Evolutionary conservation across 2,888 invertebrate species (phyloP).

Genomic region (Electrophaes corylata): DNA sequence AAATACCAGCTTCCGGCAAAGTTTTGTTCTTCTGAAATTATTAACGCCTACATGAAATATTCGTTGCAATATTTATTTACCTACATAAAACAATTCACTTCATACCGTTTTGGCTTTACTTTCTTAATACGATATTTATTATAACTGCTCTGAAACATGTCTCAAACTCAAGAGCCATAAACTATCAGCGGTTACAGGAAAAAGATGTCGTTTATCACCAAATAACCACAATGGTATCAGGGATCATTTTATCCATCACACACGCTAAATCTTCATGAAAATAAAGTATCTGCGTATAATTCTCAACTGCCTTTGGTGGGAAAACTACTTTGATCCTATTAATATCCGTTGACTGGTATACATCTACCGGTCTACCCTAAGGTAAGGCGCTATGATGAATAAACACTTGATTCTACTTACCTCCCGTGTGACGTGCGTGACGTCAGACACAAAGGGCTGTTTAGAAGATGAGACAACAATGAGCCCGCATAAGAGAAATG

Average conservation of each 20-base stretch:
- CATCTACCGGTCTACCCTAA: slow-evolving; percentile 21
- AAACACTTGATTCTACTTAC: slow-evolving; percentile 64
- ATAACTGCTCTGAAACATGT: slow-evolving; percentile 8
- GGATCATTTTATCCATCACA: slow-evolving; percentile 49
- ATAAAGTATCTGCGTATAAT: slow-evolving; percentile 55
- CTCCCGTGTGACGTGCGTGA: slow-evolving; percentile 40
- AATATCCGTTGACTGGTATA: slow-evolving; percentile 59
- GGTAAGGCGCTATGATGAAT: slow-evolving; percentile 46
- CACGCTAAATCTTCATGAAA: slow-evolving; percentile 63
- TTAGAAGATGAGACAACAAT: slow-evolving; percentile 63
- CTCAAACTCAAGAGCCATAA: slow-evolving; percentile 34
- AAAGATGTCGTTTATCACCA: slow-evolving; percentile 50
- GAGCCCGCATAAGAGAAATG: slow-evolving; percentile 64
- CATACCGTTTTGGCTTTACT: slow-evolving; percentile 3
- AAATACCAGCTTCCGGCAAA: slow-evolving; percentile 45
- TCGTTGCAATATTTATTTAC: slow-evolving; percentile 10
- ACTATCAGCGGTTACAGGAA: slow-evolving; percentile 30
- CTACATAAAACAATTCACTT: background rate
- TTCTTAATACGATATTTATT: background rate
- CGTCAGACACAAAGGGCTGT: slow-evolving; percentile 52
- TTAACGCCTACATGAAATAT: slow-evolving; percentile 28
- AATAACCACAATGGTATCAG: slow-evolving; percentile 51
- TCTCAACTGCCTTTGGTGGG: slow-evolving; percentile 43
- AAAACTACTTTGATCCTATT: slow-evolving; percentile 45
- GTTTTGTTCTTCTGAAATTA: slow-evolving; percentile 38